phyloP scores from a whole-genome alignment of 2,888 invertebrate genomes.

The Melieria picta region DNA sequence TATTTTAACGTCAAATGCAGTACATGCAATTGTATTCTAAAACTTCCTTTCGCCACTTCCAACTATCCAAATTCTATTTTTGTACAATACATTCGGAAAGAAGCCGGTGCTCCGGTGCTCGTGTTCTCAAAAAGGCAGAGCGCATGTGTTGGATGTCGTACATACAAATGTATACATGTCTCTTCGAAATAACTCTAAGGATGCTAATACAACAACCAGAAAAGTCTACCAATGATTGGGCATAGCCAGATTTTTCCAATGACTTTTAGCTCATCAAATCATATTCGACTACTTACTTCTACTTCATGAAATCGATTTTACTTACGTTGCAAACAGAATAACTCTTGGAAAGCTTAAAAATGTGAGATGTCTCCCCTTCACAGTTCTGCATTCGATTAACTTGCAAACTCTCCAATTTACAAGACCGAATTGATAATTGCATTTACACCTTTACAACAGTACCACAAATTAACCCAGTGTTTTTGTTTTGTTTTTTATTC shows the following conservation, averaged over 20 bases:
- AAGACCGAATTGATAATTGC: conserved; percentile 23
- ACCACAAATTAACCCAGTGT: too few relatives aligned
- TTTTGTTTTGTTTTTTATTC: conserved; percentile 1
- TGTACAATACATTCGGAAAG: not conserved
- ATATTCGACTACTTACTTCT: conserved; percentile 38
- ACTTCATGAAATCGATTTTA: conserved; percentile 27
- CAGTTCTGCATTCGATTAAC: conserved; percentile 71
- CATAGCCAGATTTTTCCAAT: conserved; percentile 24
- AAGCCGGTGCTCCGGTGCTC: conserved; percentile 55
- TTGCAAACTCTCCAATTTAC: conserved; percentile 35
- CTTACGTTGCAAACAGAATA: too few relatives aligned
- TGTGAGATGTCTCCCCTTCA: conserved; percentile 82
- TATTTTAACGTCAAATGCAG: too few relatives aligned
- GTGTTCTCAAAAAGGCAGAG: conserved; percentile 66
- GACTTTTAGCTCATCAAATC: conserved; percentile 5
- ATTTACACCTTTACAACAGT: conserved; percentile 5
- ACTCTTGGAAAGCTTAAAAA: conserved; percentile 43
- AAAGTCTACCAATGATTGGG: conserved; percentile 19
- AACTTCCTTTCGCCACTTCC: too few relatives aligned
- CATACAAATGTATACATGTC: conserved; percentile 30
- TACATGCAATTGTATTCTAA: too few relatives aligned
- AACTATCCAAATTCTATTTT: too few relatives aligned
- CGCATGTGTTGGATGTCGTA: conserved; percentile 68
- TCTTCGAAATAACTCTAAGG: not conserved
- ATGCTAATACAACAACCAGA: conserved; percentile 18